phyloP scores from a whole-genome alignment of 2,113 vertebrate genomes.

The Tautogolabrus adspersus region DNA sequence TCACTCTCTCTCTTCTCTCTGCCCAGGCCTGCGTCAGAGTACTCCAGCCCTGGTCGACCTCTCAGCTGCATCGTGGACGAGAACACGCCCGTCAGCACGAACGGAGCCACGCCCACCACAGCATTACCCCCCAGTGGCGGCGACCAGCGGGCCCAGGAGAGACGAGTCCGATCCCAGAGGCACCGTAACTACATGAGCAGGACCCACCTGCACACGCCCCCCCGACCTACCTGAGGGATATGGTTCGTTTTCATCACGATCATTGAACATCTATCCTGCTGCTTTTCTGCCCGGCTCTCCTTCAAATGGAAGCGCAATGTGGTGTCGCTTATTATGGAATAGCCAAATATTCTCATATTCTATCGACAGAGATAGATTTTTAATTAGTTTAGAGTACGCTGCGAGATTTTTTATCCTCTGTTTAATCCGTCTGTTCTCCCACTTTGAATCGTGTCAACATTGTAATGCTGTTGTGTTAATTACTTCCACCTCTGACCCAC shows the following conservation, averaged over 20 bases:
- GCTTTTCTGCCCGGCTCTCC: background rate
- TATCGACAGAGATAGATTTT: constrained; percentile 1
- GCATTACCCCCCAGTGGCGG: constrained; percentile 86
- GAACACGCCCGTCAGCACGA: constrained; percentile 93
- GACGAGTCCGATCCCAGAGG: constrained; percentile 94
- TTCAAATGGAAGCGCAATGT: background rate
- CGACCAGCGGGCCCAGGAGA: constrained; percentile 91
- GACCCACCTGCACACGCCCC: constrained; percentile 96
- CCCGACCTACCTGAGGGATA: constrained; percentile 98
- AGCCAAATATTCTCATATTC: background rate
- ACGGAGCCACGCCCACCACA: constrained; percentile 87
- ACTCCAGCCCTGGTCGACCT: constrained; percentile 95
- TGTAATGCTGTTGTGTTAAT: constrained; percentile 33
- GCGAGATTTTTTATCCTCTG: background rate
- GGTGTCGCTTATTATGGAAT: background rate
- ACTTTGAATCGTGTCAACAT: constrained; percentile 14
- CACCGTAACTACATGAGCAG: constrained; percentile 99
- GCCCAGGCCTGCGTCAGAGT: constrained; percentile 93
- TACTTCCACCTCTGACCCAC: constrained; percentile 21
- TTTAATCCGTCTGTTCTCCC: constrained; percentile 1
- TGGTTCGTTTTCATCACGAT: constrained; percentile 81
- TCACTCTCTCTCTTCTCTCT: background rate
- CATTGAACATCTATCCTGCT: background rate
- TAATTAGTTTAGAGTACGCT: background rate
- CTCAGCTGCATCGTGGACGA: constrained; percentile 98